Evolutionary conservation across 2,888 invertebrate genomes (phyloP).

Genomic region (Saturnia japonica): DNA sequence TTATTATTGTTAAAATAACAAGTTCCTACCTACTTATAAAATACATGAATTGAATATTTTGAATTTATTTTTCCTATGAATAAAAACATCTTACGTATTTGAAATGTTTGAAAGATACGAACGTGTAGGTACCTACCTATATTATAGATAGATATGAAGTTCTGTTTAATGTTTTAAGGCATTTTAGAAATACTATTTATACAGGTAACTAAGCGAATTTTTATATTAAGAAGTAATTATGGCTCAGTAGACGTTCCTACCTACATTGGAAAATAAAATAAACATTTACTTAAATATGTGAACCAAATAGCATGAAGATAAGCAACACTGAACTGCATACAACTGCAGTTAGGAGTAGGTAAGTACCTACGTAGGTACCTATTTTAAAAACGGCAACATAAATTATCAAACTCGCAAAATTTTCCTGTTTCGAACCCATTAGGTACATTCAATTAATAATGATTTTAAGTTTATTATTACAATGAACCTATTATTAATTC

Average conservation of each 20-base stretch:
- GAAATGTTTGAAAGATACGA: no score
- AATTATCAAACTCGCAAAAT: background rate
- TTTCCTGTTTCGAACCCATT: background rate
- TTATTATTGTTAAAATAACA: background rate
- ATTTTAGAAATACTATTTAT: no score
- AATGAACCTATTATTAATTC: background rate
- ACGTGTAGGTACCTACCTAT: no score
- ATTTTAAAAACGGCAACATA: background rate
- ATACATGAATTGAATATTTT: background rate
- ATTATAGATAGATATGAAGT: no score
- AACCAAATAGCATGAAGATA: conserved; percentile 3
- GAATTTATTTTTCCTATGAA: background rate
- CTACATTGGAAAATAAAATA: background rate
- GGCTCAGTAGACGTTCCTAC: no score
- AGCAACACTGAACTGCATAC: background rate
- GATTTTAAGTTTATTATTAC: background rate
- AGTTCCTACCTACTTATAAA: background rate
- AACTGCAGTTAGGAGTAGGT: background rate
- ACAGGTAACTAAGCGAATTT: no score
- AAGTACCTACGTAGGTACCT: no score
- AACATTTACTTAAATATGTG: background rate
- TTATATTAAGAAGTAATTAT: no score
- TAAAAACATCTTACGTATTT: background rate
- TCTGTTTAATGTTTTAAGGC: no score
- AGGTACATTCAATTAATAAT: background rate